A percentile compares a stretch with the other conserved stretches of the same genome.
phyloP scores from a whole-genome alignment of 2,888 invertebrate species.

The Aquatica leii region DNA sequence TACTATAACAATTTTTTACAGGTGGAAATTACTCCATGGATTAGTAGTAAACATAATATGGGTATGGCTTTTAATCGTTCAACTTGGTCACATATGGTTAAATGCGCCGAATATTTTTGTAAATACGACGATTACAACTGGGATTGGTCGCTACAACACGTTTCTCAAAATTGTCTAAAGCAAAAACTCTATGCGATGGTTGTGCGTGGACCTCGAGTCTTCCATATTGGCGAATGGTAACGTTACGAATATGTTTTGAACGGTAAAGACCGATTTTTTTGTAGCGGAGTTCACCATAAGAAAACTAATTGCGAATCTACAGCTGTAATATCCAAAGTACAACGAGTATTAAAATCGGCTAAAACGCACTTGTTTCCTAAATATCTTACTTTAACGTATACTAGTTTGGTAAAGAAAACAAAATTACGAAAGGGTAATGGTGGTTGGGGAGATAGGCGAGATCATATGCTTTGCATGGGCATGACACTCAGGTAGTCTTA shows the following conservation, averaged over 20 bases:
- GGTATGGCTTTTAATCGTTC: conserved; percentile 68
- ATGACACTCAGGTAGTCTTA: conserved; percentile 64
- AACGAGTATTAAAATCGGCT: conserved; percentile 78
- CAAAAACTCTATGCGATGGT: conserved; percentile 91
- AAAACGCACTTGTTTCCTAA: conserved; percentile 76
- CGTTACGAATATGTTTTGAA: no score
- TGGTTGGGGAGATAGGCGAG: conserved; percentile 95
- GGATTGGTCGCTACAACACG: conserved; percentile 67
- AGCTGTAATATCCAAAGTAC: conserved; percentile 83
- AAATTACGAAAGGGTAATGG: conserved; percentile 91
- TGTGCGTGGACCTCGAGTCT: conserved; percentile 92
- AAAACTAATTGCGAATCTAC: conserved; percentile 90
- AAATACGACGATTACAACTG: conserved; percentile 73
- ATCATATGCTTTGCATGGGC: conserved; percentile 82
- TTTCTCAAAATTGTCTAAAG: conserved; percentile 41
- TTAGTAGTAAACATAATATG: conserved; percentile 82
- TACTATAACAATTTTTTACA: conserved; percentile 53
- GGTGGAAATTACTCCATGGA: conserved; percentile 94
- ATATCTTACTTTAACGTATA: conserved; percentile 71
- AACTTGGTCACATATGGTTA: conserved; percentile 64
- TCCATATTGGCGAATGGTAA: conserved; percentile 99
- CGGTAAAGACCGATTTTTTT: no score
- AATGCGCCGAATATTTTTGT: conserved; percentile 67
- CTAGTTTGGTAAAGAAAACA: conserved; percentile 74
- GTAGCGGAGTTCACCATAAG: conserved; percentile 95